phyloP scores from a whole-genome alignment of 2,888 invertebrate species.

The Tipula lateralis region DNA sequence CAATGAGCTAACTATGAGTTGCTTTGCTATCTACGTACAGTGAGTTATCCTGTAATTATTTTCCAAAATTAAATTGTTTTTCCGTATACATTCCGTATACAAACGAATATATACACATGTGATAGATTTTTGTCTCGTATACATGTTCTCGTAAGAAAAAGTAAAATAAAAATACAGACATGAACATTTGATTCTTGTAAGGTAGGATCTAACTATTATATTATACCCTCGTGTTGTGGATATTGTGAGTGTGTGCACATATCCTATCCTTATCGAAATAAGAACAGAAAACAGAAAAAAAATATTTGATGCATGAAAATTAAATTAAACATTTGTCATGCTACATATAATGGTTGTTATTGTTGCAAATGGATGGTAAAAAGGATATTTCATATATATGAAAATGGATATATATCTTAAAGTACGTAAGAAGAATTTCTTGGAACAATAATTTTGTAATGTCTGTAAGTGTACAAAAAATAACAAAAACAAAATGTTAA shows the following conservation, averaged over 20 bases:
- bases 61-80: neutral
- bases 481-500: neutral
- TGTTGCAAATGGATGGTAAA: neutral
- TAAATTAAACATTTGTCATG: slow-evolving; percentile 11
- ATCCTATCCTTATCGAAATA: slow-evolving; percentile 1
- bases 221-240: neutral
- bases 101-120: neutral
- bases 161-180: neutral
- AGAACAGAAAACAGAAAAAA: neutral
- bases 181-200: neutral
- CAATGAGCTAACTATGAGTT: neutral
- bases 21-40: neutral
- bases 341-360: neutral
- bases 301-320: neutral
- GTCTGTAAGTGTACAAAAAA: neutral
- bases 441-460: neutral
- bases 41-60: neutral
- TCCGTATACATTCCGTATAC: neutral
- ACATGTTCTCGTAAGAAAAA: neutral
- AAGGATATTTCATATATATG: neutral
- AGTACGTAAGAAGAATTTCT: neutral
- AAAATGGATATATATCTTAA: neutral
- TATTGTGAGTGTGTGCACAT: neutral
- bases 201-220: neutral
- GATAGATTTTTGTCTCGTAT: neutral